Base-by-base conservation (phyloP, 1,140 invertebrate genomes). In the Samia ricini region DNA sequence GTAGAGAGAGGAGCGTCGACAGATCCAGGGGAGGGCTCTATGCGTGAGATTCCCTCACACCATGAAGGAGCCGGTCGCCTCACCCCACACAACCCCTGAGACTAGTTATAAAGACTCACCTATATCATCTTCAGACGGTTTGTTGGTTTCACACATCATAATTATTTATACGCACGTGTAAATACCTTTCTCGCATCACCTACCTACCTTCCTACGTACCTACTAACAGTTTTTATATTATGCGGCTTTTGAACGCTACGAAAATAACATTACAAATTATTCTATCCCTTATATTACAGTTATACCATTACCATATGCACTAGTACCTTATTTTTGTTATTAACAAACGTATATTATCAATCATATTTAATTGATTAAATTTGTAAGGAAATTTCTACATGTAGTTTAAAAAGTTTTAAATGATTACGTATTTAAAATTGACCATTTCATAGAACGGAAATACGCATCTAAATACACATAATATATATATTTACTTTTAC, bases 71-170 rank as follows among this genome's bases (percentile, higher is more conserved):
- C 70, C 63, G 69, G 56, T 61, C 63, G 61, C 69, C 24, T 52
- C 68, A 21, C 56, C 72, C 33, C 68, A 63, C 59, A 77, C 78
- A 50, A 68, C 77, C 58, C 77, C 72, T 68, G 63, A 42, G 1
- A 42, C 81, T 82, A 82, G 78, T 87, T 84, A 81, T 77, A 83
- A 80, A 63, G 83, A 84, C 57, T 85, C 84, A 62, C 78, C 84
- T 69, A 78, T 81, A 36, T 81, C 81, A 72, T 88, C 80, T 64
- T 70, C 79, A 66, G 81, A 84, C 79, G 85, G 83, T 88, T 85
- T 85, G 82, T 84, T 83, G 70, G 70, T 65, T 74, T 68, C 70
- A 73, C 58, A 80, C 75, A 71, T 68, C 33, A 10, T 42, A 42
- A 42, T 15, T 15, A 60, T 24, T 65, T 74, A 57, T 66, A 64